Base-by-base conservation (phyloP, 2,797 vertebrate species). In the Coccyzus lansbergi region DNA sequence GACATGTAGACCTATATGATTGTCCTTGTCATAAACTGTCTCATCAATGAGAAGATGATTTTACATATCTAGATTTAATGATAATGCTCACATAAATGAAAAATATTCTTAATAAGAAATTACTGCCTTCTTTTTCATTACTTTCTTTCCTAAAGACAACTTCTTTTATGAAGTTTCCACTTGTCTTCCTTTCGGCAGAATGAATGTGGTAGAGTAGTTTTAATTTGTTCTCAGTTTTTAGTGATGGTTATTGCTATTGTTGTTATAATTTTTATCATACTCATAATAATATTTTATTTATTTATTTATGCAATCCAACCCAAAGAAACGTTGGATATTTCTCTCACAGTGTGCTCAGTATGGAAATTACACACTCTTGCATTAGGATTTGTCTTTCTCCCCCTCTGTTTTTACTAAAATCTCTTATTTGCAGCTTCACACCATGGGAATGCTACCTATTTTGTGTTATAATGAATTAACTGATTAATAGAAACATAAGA, bases 1-100 rank as follows among this genome's bases (percentile, higher is more conserved):
- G 21, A 79, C 15, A 63, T 31, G 48, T 22, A 56, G 60, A 28
- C 28, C 87, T 63, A 55, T 77, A 83, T 60, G 53, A 86, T 91
- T 94, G 81, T 18, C 80, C 81, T 94, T 95, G 77, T 71, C 78
- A 88, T 38, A 51, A 65, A 42, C 44, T 65, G 21, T 55, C 65
- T 95, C 21, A 31, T 65, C 63, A 89, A 59, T 53, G 20, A 69
- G 59, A 79, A 91, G n/a, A 29, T 70, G 82, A 93, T 69, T 72
- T 76, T 55, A n/a, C 34, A 69, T 4, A 3, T n/a, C 16, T 65
- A 59, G 38, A 22, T 92, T 78, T 81, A 76, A 72, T 74, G 48
- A 67, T 21, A 89, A 62, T 29, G 21, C 21, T 79, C 19, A 31
- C 22, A 63, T 63, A 55, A 89, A 76, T 31, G 28, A 55, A 79